Base-by-base conservation (phyloP, 2,888 invertebrate species). In the Rotaria sp. region DNA sequence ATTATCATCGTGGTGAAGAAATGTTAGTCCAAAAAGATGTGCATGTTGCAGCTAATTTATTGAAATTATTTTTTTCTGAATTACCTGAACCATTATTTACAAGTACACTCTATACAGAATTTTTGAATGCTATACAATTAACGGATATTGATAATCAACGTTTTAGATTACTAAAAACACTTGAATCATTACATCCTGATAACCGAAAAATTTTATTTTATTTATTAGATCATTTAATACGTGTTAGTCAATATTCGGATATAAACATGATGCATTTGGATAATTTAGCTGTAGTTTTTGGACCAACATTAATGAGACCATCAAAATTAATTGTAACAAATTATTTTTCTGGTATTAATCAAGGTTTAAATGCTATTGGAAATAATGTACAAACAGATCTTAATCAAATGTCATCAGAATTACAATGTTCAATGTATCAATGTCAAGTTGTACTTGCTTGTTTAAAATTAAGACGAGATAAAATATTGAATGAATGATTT, bases 231-330 rank as follows among this genome's bases (percentile, higher is more conserved):
- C 80, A 80, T 80, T 45, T 80, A n/a, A 45, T 80, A 45, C 95
- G 96, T 89, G 95, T 97, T 57, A 94, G 95, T 1, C 93, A 94
- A 87, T 93, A 94, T 89, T 93, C 94, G 84, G 93, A 94, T 26
- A 92, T 94, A 86, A 97, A 96, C 91, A 96, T 96, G 92, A 97
- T 97, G 97, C 94, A 94, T 86, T 94, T 95, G 41, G 95, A 96
- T 90, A 97, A 96, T 91, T 92, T 97, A 88, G 95, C 96, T 87
- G 96, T 96, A 0, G 96, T 97, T 48, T 96, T 97, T 92, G 96
- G 96, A 1, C 97, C 96, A 13, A 96, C 96, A 0, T 91, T 96
- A 87, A 91, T 93, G 90, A 90, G 92, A 10, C 91, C 92, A 38
- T 92, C 92, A 24, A 94, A 95, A 45, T 80, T 80, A n/a, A n/a